phyloP scores from a whole-genome alignment of 35 echinoderm and acorn worm species.

The Anneissia japonica region DNA sequence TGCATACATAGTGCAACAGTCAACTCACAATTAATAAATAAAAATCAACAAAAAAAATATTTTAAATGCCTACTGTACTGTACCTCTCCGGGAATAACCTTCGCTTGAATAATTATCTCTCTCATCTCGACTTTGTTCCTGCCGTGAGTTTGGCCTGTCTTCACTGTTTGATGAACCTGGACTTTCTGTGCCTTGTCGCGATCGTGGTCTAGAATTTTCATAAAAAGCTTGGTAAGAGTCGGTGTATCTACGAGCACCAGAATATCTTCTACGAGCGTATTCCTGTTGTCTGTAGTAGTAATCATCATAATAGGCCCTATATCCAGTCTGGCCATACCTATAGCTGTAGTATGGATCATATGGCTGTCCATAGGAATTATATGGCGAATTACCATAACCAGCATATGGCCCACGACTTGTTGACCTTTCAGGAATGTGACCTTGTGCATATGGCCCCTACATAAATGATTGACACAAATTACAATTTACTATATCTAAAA shows the following conservation, averaged over 20 bases:
- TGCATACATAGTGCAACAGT: too few species aligned
- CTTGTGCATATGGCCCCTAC: background rate
- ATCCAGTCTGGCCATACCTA: constrained; percentile 30
- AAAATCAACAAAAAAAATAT: too few species aligned
- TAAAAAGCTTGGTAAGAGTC: background rate
- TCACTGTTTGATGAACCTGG: constrained; percentile 30
- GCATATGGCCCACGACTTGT: constrained; percentile 1
- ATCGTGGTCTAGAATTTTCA: constrained; percentile 34
- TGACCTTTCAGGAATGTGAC: background rate
- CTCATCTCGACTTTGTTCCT: constrained; percentile 19
- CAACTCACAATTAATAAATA: too few species aligned
- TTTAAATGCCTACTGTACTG: too few species aligned
- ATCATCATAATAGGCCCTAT: constrained; percentile 18
- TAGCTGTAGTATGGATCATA: constrained; percentile 21
- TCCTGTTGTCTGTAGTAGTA: constrained; percentile 2
- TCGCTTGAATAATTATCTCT: background rate
- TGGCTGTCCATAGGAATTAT: constrained; percentile 19
- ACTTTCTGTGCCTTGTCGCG: constrained; percentile 53
- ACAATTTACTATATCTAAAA: too few species aligned
- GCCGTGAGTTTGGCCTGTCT: constrained; percentile 27
- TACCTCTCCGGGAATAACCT: background rate
- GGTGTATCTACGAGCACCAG: background rate
- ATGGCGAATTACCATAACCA: constrained; percentile 7
- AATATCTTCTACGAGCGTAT: constrained; percentile 5
- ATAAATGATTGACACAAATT: background rate